Base-by-base conservation (phyloP, 2,797 vertebrate species). In the Alectoris magna region DNA sequence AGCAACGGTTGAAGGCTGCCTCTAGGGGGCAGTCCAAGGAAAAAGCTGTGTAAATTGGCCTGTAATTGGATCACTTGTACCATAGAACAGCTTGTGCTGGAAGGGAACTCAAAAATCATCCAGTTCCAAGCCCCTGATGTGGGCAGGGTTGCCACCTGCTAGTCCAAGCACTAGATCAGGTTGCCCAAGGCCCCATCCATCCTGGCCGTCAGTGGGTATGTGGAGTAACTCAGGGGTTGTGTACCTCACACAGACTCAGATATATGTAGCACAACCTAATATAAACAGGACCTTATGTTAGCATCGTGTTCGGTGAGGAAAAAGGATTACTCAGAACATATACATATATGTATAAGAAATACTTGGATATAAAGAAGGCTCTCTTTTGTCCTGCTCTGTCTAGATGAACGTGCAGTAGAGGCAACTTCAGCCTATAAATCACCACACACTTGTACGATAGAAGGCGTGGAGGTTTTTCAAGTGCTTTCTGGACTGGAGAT, bases 361-460 rank as follows among this genome's bases (percentile, higher is more conserved):
- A 43, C 41, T 43, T 15, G 39, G 39, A 39, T 34, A 34, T 34
- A 34, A 34, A 34, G 34, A 34, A 34, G 34, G 34, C 34, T 34
- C 34, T 34, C 34, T 34, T 34, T 34, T 34, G 34, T 34, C 34
- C 34, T 34, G 34, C 34, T 34, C 34, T 34, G 34, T 39, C 24
- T 31, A 44, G 36, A 63, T 72, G 48, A 77, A 75, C 10, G 53
- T 55, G 27, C 23, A 44, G 19, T 43, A 34, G 24, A 49, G 70
- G 14, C 53, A 80, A 23, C 31, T 71, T 66, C 5, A 71, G 31
- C 34, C n/a, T 66, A 9, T 43, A 59, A 88, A 60, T 26, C 24
- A 27, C 63, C 46, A 26, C 0, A 0, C 4, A 3, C 31, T 64
- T 59, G 15, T 9, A 10, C 3, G 55, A 10, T 39, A 38, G 53